Evolutionary conservation across 1,140 invertebrate species (phyloP).

Genomic region (Aphelinus certus): DNA sequence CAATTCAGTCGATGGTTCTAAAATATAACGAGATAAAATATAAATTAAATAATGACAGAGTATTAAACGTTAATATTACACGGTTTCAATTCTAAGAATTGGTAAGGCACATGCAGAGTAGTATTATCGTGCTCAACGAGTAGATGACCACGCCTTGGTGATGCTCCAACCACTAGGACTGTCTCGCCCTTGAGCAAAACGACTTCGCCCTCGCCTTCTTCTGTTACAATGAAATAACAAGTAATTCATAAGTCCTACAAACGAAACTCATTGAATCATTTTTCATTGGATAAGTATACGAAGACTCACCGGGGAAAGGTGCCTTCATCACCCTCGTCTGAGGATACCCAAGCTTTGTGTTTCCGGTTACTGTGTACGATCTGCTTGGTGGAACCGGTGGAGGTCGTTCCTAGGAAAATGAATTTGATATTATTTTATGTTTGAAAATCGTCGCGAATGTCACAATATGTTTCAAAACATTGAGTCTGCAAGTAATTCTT

Average conservation of each 20-base stretch:
- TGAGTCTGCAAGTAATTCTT: no score
- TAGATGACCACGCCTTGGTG: constrained; percentile 80
- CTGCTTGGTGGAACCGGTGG: constrained; percentile 89
- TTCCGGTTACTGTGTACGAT: constrained; percentile 88
- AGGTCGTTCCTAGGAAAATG: constrained; percentile 77
- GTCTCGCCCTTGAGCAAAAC: constrained; percentile 82
- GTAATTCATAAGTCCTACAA: no score
- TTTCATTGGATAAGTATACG: no score
- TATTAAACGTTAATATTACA: constrained; percentile 63
- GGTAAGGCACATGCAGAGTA: constrained; percentile 86
- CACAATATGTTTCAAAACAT: no score
- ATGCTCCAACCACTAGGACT: constrained; percentile 84
- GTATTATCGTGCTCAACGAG: constrained; percentile 84
- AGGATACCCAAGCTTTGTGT: constrained; percentile 92
- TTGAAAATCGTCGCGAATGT: neutral
- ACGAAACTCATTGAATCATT: no score
- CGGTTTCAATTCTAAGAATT: constrained; percentile 83
- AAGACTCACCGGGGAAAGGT: constrained; percentile 78
- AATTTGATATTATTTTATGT: no score
- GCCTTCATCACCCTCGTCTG: constrained; percentile 91
- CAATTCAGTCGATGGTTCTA: neutral
- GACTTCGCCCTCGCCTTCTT: constrained; percentile 70
- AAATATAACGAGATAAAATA: constrained; percentile 9
- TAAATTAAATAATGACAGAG: constrained; percentile 38
- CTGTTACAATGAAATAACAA: constrained; percentile 50